phyloP scores from a whole-genome alignment of 2,888 invertebrate species.

The Ophion slaviceki region DNA sequence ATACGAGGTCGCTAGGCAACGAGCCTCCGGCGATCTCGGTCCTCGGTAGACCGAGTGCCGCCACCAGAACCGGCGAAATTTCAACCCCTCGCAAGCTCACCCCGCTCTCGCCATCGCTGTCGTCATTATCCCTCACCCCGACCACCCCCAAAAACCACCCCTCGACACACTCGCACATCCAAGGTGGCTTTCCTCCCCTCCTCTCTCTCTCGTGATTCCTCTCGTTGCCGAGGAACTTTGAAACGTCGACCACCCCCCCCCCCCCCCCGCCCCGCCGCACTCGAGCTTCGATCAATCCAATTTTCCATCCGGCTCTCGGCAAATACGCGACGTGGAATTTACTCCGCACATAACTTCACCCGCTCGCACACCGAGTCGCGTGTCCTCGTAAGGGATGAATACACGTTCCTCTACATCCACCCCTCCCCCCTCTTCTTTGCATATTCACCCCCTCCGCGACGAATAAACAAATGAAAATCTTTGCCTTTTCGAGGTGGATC shows the following conservation, averaged over 20 bases:
- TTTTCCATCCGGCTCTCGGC: conserved; percentile 56
- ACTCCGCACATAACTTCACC: conserved; percentile 42
- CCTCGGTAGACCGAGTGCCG: conserved; percentile 87
- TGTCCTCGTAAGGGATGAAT: not conserved
- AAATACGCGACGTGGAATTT: conserved; percentile 19
- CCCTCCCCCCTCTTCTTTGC: no score
- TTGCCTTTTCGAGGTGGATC: no score
- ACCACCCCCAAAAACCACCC: conserved; percentile 46
- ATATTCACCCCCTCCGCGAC: no score
- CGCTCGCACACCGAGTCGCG: not conserved
- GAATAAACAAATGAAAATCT: no score
- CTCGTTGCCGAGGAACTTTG: conserved; percentile 71
- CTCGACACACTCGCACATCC: conserved; percentile 8
- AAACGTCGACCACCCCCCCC: conserved; percentile 53
- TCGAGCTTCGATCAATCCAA: conserved; percentile 53
- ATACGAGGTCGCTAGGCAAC: conserved; percentile 84
- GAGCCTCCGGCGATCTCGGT: conserved; percentile 83
- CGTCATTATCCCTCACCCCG: conserved; percentile 69
- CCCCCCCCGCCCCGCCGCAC: not conserved
- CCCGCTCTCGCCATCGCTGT: conserved; percentile 79
- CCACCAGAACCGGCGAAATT: conserved; percentile 83
- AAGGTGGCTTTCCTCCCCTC: conserved; percentile 19
- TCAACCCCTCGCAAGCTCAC: conserved; percentile 78
- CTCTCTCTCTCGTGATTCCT: conserved; percentile 74
- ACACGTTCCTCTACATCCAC: not conserved